These are phyloP conservation scores for Sterrhoptilus dennistouni DNA, from an alignment of 2,113 vertebrate species.

Conservation along the genomic window DNA sequence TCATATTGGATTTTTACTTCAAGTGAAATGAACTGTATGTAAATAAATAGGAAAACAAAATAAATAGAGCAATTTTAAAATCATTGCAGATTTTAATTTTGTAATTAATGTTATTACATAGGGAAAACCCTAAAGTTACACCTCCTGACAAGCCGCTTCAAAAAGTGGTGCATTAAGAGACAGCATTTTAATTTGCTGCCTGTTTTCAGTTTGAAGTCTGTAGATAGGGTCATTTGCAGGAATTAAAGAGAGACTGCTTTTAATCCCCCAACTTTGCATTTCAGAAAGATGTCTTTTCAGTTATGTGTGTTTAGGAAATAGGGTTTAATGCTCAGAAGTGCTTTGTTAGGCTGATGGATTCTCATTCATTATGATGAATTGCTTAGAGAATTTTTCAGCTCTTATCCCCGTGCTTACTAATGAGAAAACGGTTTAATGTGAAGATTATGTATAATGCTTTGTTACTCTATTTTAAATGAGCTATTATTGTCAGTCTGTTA, in stretches of 20 bases:
- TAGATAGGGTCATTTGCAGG: neutral
- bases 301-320: neutral
- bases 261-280: neutral
- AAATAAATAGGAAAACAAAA: neutral
- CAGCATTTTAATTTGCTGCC: neutral
- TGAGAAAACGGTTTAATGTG: neutral
- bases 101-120: neutral
- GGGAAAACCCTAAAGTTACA: neutral
- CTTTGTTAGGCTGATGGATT: constrained; percentile 2
- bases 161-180: neutral
- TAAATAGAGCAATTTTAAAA: neutral
- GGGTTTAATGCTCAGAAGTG: neutral
- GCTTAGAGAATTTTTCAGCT: neutral
- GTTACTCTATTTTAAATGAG: neutral
- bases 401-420: neutral
- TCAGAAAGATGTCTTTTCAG: neutral
- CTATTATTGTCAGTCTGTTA: neutral
- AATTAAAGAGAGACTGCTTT: neutral
- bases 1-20: neutral
- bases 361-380: neutral
- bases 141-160: neutral
- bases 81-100: neutral
- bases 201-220: neutral
- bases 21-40: neutral
- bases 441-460: neutral